Evolutionary conservation across 2,797 vertebrate genomes (phyloP).

Genomic region (Apogon talboti): DNA sequence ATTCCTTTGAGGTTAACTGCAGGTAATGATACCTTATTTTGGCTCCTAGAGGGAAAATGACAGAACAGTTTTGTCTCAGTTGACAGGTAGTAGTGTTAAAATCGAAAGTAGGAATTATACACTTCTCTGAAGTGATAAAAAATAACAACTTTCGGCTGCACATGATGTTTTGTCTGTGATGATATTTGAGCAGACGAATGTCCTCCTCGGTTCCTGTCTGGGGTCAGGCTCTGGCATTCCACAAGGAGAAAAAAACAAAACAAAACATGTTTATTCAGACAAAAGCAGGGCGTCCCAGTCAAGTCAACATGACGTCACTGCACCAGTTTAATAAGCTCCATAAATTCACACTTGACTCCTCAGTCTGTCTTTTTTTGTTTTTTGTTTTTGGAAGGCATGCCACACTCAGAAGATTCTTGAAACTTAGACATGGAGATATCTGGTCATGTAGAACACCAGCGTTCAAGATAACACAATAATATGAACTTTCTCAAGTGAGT

Average conservation of each 20-base stretch:
- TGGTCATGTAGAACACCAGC: not conserved
- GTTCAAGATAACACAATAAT: too few relatives aligned
- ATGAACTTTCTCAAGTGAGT: constrained; percentile 16
- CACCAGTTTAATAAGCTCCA: constrained; percentile 60
- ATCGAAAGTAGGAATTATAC: constrained; percentile 58
- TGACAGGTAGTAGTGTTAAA: constrained; percentile 51
- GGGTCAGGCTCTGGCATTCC: constrained; percentile 70
- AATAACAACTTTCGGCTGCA: constrained; percentile 37
- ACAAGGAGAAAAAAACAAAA: constrained; percentile 47
- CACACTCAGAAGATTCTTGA: constrained; percentile 4
- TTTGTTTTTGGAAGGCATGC: constrained; percentile 5
- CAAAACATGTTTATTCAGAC: constrained; percentile 63
- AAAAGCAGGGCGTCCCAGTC: constrained; percentile 54
- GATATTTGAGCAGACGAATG: constrained; percentile 59
- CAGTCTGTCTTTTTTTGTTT: constrained; percentile 27
- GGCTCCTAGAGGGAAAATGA: constrained; percentile 23
- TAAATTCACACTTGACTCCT: constrained; percentile 44
- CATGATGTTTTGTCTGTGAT: constrained; percentile 69
- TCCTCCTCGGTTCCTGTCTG: constrained; percentile 68
- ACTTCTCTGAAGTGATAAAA: constrained; percentile 43
- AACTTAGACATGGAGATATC: constrained; percentile 1
- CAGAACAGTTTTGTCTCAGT: constrained; percentile 53
- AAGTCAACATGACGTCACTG: constrained; percentile 55
- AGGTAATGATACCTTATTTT: constrained; percentile 63
- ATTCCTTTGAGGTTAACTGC: constrained; percentile 33